Base-by-base conservation (phyloP, 2,797 vertebrate genomes). In the Phrynocephalus vlangalii region DNA sequence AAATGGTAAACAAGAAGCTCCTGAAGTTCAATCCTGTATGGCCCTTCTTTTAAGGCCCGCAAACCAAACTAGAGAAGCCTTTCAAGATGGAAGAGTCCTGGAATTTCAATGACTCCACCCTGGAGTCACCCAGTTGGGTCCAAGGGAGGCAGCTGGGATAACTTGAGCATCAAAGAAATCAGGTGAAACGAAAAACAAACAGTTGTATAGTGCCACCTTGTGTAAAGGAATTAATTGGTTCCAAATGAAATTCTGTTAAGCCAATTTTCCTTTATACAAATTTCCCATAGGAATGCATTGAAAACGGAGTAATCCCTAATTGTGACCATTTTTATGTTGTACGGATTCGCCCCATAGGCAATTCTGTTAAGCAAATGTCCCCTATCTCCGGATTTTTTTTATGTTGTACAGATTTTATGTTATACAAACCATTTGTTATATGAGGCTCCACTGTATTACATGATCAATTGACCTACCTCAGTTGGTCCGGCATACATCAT, bases 401-500 rank as follows among this genome's bases (percentile, higher is more conserved):
- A 44, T 44, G 38, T 44, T 44, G 38, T 5, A 44, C 38, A 44
- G 38, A 44, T 44, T 44, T 44, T 44, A 44, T 44, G 38, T 44
- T 44, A 44, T 44, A 44, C 38, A 44, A 44, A 44, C 3, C 38
- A 2, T 44, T 44, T 44, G 38, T 44, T 44, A 44, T 44, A 44
- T 44, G 38, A 44, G 38, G 38, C 1, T 44, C 38, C 38, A 44
- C 38, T 89, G 80, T 67, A 26, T 84, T 70, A 1, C 81, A 44
- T 70, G 11, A 2, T 10, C 13, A 70, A 18, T 13, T 3, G n/a
- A 24, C 63, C 94, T 96, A 99, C 99, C 98, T 99, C 99, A 0
- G 99, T 99, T 81, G 99, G 99, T 50, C 99, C 99, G 0, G 99
- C 99, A 82, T 99, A 99, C 99, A 99, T 99, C 99, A 99, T 99